Conservation (phyloP, 2,888 invertebrate genomes). For the Didymodactylos carnosus region DNA sequence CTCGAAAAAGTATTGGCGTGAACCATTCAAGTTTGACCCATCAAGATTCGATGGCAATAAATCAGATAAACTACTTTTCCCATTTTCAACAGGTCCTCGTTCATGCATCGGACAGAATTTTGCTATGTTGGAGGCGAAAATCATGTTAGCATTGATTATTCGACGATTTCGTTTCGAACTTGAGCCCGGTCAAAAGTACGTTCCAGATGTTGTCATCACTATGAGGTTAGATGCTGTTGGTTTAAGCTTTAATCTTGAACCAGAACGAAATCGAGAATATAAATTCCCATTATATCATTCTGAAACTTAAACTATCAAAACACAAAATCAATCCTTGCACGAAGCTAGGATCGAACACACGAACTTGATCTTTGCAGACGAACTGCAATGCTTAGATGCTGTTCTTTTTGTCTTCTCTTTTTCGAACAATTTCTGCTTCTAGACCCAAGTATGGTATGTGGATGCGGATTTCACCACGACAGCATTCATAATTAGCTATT, state of each 20-base stretch:
- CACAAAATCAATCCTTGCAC: too few relatives aligned
- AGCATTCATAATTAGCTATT: too few relatives aligned
- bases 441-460: background rate
- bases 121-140: background rate
- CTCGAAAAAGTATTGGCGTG: background rate
- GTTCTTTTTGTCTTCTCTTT: background rate
- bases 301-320: too few relatives aligned
- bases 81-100: background rate
- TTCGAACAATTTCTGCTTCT: background rate
- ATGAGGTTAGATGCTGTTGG: background rate
- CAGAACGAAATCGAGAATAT: too few relatives aligned
- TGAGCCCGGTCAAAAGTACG: background rate
- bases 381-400: too few relatives aligned
- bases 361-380: too few relatives aligned
- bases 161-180: background rate
- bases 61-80: background rate
- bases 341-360: too few relatives aligned
- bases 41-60: background rate
- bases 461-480: background rate
- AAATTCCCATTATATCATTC: too few relatives aligned
- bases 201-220: background rate
- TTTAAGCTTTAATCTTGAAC: too few relatives aligned
- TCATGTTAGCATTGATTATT: background rate
- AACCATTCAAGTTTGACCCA: background rate
- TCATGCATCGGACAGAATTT: background rate